Conservation (phyloP, 2,113 vertebrate genomes). For the Poeciliopsis turrubarensis region DNA sequence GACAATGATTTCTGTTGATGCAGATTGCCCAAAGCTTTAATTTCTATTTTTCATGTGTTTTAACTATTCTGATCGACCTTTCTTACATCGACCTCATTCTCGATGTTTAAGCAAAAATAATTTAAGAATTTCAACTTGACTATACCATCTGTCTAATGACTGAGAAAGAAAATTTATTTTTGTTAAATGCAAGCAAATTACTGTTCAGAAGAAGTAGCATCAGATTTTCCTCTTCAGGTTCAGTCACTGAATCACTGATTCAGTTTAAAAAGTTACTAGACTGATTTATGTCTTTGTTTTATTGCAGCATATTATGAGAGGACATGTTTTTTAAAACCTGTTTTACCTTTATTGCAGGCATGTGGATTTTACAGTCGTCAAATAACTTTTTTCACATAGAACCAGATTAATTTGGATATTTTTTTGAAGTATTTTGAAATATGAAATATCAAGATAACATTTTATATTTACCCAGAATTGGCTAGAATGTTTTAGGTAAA, state of each 20-base stretch:
- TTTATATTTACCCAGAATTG: neutral
- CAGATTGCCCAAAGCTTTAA: neutral
- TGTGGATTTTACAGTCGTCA: too few species aligned
- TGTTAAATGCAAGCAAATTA: neutral
- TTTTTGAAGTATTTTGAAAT: too few species aligned
- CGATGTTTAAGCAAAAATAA: neutral
- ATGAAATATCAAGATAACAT: neutral
- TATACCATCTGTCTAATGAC: neutral
- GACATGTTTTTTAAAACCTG: neutral
- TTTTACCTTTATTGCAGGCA: too few species aligned
- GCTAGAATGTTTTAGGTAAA: neutral
- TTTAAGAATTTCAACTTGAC: neutral
- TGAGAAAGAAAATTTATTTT: neutral
- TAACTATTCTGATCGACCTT: neutral
- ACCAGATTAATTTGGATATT: neutral
- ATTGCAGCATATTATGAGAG: neutral
- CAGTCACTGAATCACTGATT: too few species aligned
- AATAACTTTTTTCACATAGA: neutral
- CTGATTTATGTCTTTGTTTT: neutral
- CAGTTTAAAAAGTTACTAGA: too few species aligned
- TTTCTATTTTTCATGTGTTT: neutral
- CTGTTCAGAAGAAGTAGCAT: too few species aligned
- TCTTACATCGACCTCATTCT: neutral
- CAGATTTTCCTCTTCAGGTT: too few species aligned
- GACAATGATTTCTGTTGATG: constrained; percentile 29